Percentiles rank a stretch among this genome's conserved stretches.
Conservation (phyloP, 1,140 invertebrate genomes). For the Meloidogyne floridensis region DNA sequence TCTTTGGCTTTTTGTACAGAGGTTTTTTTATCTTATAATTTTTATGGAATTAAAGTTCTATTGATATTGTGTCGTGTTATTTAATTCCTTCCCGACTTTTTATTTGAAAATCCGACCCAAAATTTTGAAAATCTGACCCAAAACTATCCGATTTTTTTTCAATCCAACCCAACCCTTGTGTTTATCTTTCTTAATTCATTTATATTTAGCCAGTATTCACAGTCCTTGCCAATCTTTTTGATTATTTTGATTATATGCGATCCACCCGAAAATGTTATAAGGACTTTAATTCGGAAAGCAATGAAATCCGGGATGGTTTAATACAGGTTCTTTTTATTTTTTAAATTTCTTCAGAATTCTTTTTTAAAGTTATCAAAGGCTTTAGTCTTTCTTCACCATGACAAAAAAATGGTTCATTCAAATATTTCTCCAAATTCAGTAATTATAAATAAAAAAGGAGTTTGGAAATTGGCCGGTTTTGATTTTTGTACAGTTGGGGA, state of each 20-base stretch:
- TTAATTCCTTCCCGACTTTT: too few species aligned
- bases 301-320: conserved; percentile 94
- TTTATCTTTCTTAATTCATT: neutral
- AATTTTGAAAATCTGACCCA: too few species aligned
- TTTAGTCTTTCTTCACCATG: conserved; percentile 84
- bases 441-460: conserved; percentile 87
- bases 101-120: too few species aligned
- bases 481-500: conserved; percentile 75
- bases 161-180: too few species aligned
- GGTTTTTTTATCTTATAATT: neutral
- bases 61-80: too few species aligned
- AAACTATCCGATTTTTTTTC: too few species aligned
- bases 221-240: conserved; percentile 83
- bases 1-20: conserved; percentile 91
- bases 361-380: conserved; percentile 83
- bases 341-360: neutral
- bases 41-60: too few species aligned
- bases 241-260: conserved; percentile 77
- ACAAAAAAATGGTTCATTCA: conserved; percentile 80
- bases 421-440: conserved; percentile 90
- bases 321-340: conserved; percentile 73
- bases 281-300: conserved; percentile 80
- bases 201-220: conserved; percentile 79
- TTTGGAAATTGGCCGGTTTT: conserved; percentile 91
- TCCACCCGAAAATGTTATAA: conserved; percentile 73